phyloP scores from a whole-genome alignment of 2,797 vertebrate genomes.

The Anas acuta region DNA sequence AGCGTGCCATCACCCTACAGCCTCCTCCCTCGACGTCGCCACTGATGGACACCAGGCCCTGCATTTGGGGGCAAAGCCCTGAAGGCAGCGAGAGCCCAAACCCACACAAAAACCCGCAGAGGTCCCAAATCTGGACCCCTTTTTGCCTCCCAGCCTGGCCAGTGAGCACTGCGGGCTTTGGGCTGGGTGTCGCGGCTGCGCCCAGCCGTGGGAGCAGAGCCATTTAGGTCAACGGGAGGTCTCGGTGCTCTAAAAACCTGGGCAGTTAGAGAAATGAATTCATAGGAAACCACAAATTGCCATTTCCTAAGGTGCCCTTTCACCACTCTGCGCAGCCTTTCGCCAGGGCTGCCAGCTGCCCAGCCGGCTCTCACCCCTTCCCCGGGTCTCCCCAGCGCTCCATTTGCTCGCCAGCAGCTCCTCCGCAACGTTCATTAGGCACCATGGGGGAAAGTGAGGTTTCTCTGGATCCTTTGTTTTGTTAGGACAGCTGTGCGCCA shows the following conservation, averaged over 20 bases:
- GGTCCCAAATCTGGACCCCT: not conserved
- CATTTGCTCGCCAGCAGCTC: slow-evolving; percentile 47
- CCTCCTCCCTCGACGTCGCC: fast-evolving
- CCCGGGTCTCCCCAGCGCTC: slow-evolving; percentile 28
- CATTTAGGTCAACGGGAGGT: not conserved
- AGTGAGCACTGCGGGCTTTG: fast-evolving
- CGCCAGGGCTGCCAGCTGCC: not conserved
- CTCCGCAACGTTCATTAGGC: slow-evolving; percentile 26
- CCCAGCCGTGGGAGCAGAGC: fast-evolving
- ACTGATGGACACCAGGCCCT: not conserved
- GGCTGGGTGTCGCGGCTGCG: fast-evolving
- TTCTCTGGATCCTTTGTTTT: slow-evolving; percentile 73
- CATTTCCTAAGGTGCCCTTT: not conserved
- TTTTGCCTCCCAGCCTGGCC: not conserved
- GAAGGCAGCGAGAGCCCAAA: fast-evolving
- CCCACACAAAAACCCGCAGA: not conserved
- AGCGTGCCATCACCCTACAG: not conserved
- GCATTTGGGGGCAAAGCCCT: not conserved
- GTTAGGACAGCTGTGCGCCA: slow-evolving; percentile 69
- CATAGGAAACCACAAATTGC: not conserved
- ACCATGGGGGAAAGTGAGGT: slow-evolving; percentile 56
- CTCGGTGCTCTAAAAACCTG: not conserved
- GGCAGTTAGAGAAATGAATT: not conserved
- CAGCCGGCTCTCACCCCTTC: not conserved
- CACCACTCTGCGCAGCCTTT: not conserved